A percentile compares a stretch with the other conserved stretches of the same genome.
Evolutionary conservation across 1,140 invertebrate species (phyloP).

Genomic region (Yoshiicerus persimilis): DNA sequence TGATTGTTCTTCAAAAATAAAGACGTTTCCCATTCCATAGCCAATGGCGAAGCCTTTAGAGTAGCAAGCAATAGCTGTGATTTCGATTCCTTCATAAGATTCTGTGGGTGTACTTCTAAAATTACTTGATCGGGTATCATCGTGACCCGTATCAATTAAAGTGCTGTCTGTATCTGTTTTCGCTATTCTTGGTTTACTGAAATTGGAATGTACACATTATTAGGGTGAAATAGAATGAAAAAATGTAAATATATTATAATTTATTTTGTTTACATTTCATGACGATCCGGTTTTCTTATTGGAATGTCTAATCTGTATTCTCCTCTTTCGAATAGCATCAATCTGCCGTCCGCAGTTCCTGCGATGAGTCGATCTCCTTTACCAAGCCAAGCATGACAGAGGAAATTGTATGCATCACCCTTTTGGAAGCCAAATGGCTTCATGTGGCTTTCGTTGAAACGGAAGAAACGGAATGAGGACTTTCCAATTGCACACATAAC

Average conservation of each 20-base stretch:
- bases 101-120: no score
- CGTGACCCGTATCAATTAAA: no score
- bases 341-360: slow-evolving; percentile 70
- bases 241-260: no score
- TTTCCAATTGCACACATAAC: slow-evolving; percentile 72
- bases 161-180: neutral
- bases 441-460: slow-evolving; percentile 76
- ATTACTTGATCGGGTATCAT: no score
- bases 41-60: slow-evolving; percentile 54
- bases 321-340: slow-evolving; percentile 76
- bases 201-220: no score
- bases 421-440: slow-evolving; percentile 80
- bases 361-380: slow-evolving; percentile 72
- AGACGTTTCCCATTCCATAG: slow-evolving; percentile 61
- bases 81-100: slow-evolving; percentile 50
- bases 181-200: neutral
- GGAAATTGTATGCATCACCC: slow-evolving; percentile 71
- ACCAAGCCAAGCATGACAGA: slow-evolving; percentile 68
- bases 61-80: slow-evolving; percentile 36
- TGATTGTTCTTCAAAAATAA: slow-evolving; percentile 67
- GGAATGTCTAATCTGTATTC: slow-evolving; percentile 65
- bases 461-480: slow-evolving; percentile 72
- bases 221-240: no score
- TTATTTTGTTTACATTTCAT: neutral
- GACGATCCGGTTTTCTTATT: slow-evolving; percentile 55